phyloP scores from a whole-genome alignment of 1,140 invertebrate species.

The Polyergus mexicanus region DNA sequence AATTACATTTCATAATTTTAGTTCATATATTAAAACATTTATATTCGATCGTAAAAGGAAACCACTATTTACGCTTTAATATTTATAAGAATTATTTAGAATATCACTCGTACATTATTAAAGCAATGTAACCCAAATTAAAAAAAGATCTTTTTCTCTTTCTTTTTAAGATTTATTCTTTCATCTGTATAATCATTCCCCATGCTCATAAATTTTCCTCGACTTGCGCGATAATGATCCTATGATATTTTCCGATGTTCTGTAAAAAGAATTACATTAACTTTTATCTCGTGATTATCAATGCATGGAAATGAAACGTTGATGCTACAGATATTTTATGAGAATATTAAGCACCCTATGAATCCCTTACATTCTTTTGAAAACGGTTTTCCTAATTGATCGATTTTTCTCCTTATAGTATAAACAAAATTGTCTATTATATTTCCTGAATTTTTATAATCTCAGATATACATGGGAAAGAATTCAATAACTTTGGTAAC shows the following conservation, averaged over 20 bases:
- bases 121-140: too few species aligned
- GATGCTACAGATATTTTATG: neutral
- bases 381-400: too few species aligned
- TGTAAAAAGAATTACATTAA: slow-evolving; percentile 1
- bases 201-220: neutral
- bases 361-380: neutral
- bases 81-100: neutral
- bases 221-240: slow-evolving; percentile 36
- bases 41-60: neutral
- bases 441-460: too few species aligned
- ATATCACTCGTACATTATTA: neutral
- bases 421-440: too few species aligned
- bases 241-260: slow-evolving; percentile 13
- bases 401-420: too few species aligned
- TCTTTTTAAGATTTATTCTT: too few species aligned
- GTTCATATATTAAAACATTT: neutral
- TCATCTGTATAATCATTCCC: neutral
- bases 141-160: too few species aligned
- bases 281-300: slow-evolving; percentile 63
- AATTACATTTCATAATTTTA: neutral
- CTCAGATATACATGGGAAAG: too few species aligned
- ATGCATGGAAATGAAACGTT: neutral
- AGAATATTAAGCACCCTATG: neutral
- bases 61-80: neutral
- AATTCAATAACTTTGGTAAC: too few species aligned